A percentile compares a stretch with the other conserved stretches of the same genome.
These are phyloP conservation scores for Andrena camellia DNA, from an alignment of 2,888 invertebrate species.

Conservation along the genomic window DNA sequence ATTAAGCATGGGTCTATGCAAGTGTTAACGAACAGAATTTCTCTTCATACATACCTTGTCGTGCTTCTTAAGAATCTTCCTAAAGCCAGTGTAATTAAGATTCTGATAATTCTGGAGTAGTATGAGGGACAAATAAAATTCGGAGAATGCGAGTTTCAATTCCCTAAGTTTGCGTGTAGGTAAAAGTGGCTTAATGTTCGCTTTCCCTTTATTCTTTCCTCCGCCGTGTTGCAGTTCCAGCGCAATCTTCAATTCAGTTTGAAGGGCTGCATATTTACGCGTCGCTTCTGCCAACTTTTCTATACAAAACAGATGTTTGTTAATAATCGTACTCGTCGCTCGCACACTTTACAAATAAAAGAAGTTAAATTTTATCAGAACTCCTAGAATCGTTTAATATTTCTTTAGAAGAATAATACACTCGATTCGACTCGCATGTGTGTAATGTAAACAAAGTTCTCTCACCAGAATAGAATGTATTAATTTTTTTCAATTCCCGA, in stretches of 20 bases:
- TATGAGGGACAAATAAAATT: conserved; percentile 98
- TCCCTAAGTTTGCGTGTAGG: conserved; percentile 95
- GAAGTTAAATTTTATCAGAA: too few species aligned
- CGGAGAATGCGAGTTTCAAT: conserved; percentile 98
- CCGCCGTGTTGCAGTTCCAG: conserved; percentile 83
- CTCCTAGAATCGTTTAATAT: too few species aligned
- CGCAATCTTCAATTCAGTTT: conserved; percentile 91
- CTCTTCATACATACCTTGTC: conserved; percentile 92
- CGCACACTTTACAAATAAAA: too few species aligned
- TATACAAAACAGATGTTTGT: conserved; percentile 81
- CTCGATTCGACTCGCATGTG: background rate
- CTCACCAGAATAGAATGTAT: conserved; percentile 97
- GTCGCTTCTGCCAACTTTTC: conserved; percentile 99
- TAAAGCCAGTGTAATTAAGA: conserved; percentile 98
- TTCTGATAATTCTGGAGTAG: conserved; percentile 99
- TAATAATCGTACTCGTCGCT: background rate
- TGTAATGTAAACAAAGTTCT: background rate
- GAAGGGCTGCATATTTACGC: conserved; percentile 95
- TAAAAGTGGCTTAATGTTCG: conserved; percentile 85
- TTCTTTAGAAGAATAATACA: too few species aligned
- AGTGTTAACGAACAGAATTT: background rate
- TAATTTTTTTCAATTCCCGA: conserved; percentile 97
- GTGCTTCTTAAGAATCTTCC: conserved; percentile 99
- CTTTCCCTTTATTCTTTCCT: conserved; percentile 83
- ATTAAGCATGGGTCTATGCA: conserved; percentile 32